Evolutionary conservation across 2,113 vertebrate genomes (phyloP).

Genomic region (Halichoeres trimaculatus): DNA sequence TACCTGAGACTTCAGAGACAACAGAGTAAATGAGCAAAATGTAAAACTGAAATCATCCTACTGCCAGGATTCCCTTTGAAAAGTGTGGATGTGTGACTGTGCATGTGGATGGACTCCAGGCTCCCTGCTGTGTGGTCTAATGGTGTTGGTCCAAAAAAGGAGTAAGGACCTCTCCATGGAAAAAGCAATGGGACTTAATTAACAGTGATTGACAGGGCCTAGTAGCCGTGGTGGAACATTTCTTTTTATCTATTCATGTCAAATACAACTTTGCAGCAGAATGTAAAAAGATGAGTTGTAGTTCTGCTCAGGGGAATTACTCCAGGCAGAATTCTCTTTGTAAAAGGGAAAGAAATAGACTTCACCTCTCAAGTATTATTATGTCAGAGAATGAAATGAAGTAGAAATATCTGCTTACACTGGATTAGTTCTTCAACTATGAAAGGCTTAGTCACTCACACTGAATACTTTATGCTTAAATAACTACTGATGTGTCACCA

Average conservation of each 20-base stretch:
- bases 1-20: slow-evolving; percentile 32
- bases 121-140: slow-evolving; percentile 39
- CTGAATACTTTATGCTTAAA: slow-evolving; percentile 18
- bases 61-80: slow-evolving; percentile 29
- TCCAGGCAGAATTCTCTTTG: slow-evolving; percentile 6
- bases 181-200: slow-evolving; percentile 58
- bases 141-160: slow-evolving; percentile 48
- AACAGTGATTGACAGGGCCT: slow-evolving; percentile 47
- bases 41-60: neutral
- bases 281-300: neutral
- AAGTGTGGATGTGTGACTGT: slow-evolving; percentile 10
- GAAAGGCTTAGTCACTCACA: slow-evolving; percentile 28
- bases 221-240: neutral
- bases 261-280: slow-evolving; percentile 9
- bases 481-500: slow-evolving; percentile 8
- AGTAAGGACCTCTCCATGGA: slow-evolving; percentile 43
- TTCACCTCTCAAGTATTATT: neutral
- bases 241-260: slow-evolving; percentile 5
- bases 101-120: slow-evolving; percentile 11
- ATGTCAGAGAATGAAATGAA: slow-evolving; percentile 11
- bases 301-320: slow-evolving; percentile 26
- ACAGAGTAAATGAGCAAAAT: slow-evolving; percentile 28
- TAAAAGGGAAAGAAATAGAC: neutral
- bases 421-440: slow-evolving; percentile 18
- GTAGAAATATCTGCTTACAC: slow-evolving; percentile 9